A percentile compares a stretch with the other conserved stretches of the same genome.
phyloP scores from a whole-genome alignment of 1,140 invertebrate species.

The Megalopta genalis region DNA sequence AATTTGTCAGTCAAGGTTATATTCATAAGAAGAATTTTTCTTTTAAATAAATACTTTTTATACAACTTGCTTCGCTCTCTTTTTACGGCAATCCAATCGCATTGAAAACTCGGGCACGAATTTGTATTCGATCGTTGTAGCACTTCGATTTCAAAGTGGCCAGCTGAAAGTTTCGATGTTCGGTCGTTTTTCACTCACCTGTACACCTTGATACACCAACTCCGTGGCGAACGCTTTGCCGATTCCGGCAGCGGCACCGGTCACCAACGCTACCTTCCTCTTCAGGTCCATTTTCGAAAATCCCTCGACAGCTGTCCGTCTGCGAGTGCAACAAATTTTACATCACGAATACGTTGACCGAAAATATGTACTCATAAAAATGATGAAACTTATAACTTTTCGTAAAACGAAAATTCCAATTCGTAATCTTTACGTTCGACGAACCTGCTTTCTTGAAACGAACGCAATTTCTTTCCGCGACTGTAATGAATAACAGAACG shows the following conservation, averaged over 20 bases:
- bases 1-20: slow-evolving; percentile 25
- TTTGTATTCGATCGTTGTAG: background rate
- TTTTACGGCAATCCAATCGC: no score
- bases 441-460: no score
- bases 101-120: no score
- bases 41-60: background rate
- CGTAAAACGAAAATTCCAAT: no score
- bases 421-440: no score
- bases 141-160: background rate
- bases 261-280: slow-evolving; percentile 87
- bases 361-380: background rate
- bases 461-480: no score
- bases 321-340: slow-evolving; percentile 18
- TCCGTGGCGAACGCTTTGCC: slow-evolving; percentile 85
- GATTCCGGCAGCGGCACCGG: slow-evolving; percentile 87
- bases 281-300: slow-evolving; percentile 70
- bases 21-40: slow-evolving; percentile 37
- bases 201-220: slow-evolving; percentile 85
- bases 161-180: background rate
- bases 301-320: slow-evolving; percentile 29
- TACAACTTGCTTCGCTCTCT: background rate
- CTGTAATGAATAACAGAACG: no score
- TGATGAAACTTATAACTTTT: no score
- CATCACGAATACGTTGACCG: no score
- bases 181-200: slow-evolving; percentile 78